Percentiles rank a stretch among this genome's conserved stretches.
Conservation (phyloP, 2,888 invertebrate genomes). For the Gasteruption jaculator region DNA sequence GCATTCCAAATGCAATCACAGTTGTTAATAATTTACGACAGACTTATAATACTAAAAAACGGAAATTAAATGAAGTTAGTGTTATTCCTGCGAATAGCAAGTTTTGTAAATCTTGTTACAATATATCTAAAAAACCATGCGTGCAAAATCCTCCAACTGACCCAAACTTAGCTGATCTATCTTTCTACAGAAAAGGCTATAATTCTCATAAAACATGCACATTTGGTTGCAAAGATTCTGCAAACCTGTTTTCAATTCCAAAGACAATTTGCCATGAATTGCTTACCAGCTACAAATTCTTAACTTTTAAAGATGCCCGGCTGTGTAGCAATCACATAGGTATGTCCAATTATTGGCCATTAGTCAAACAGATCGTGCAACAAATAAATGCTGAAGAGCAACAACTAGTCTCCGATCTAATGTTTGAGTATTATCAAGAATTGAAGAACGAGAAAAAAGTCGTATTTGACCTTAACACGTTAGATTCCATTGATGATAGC, state of each 20-base stretch:
- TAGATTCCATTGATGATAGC: neutral
- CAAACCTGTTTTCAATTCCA: slow-evolving; percentile 1
- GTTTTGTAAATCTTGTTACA: no score
- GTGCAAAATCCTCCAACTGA: no score
- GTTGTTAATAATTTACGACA: no score
- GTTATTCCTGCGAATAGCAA: no score
- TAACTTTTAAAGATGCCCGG: neutral
- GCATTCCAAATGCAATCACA: no score
- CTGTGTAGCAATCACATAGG: neutral
- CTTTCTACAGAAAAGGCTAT: slow-evolving; percentile 1
- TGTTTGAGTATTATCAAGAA: slow-evolving; percentile 6
- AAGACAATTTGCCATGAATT: neutral
- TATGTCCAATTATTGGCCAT: slow-evolving; percentile 5
- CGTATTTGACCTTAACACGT: neutral
- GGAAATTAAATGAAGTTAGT: no score
- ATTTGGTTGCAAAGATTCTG: slow-evolving; percentile 2
- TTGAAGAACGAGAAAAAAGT: neutral
- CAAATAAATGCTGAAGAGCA: slow-evolving; percentile 4
- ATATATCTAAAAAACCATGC: no score
- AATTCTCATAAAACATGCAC: slow-evolving; percentile 5
- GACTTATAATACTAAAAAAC: no score
- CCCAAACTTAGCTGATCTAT: slow-evolving; percentile 2
- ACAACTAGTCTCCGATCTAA: slow-evolving; percentile 4
- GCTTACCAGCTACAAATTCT: slow-evolving; percentile 8
- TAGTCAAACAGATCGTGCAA: slow-evolving; percentile 4